Conservation (phyloP, 2,888 invertebrate genomes). For the Alentia gelatinosa region DNA sequence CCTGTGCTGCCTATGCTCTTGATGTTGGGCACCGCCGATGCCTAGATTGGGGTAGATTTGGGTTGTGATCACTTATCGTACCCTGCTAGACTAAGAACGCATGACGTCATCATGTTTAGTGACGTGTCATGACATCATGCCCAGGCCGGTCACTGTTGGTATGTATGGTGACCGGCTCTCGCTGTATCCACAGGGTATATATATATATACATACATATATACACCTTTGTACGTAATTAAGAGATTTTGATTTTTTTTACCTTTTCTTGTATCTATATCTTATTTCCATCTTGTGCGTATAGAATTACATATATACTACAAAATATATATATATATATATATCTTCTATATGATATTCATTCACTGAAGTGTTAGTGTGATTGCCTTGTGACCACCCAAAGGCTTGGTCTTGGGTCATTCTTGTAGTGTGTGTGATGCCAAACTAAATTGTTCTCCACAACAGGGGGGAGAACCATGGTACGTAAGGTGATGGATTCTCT, state of each 20-base stretch:
- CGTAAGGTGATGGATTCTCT: constrained; percentile 47
- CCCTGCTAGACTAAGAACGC: constrained; percentile 40
- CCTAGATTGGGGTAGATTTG: constrained; percentile 42
- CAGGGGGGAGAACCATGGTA: constrained; percentile 19
- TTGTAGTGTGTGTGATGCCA: constrained; percentile 28
- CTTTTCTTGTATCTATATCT: not conserved
- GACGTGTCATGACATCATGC: constrained; percentile 40
- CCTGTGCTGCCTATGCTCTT: constrained; percentile 23
- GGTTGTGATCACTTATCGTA: constrained; percentile 41
- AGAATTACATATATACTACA: not conserved
- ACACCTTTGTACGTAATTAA: constrained; percentile 2
- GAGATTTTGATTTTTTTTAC: not conserved
- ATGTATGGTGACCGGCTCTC: constrained; percentile 43
- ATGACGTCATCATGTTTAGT: constrained; percentile 47
- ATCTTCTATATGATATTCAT: constrained; percentile 14
- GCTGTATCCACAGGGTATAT: not conserved
- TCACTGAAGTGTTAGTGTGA: constrained; percentile 8
- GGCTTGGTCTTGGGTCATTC: not conserved
- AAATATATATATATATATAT: constrained; percentile 12
- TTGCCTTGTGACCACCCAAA: constrained; percentile 6
- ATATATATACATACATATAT: not conserved
- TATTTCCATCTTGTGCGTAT: not conserved
- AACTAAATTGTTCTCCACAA: constrained; percentile 31
- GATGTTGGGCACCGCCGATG: constrained; percentile 25
- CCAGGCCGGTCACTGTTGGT: constrained; percentile 24